phyloP scores from a whole-genome alignment of 2,797 vertebrate genomes.

The Ataeniobius toweri region DNA sequence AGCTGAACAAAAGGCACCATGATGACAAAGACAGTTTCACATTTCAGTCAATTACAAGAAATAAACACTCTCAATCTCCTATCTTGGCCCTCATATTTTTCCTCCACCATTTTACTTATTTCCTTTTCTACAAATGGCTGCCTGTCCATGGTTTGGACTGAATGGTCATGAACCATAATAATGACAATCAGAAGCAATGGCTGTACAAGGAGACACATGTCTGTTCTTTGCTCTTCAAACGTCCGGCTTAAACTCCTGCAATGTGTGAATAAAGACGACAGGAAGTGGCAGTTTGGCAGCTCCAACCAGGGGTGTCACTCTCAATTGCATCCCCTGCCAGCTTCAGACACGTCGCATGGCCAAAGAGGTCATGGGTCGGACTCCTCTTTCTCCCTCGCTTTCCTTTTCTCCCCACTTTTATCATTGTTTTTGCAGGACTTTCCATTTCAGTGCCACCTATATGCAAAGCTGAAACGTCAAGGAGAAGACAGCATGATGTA shows the following conservation, averaged over 20 bases:
- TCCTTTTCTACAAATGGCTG: constrained; percentile 27
- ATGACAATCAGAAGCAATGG: constrained; percentile 78
- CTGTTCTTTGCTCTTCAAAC: constrained; percentile 83
- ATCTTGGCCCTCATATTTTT: constrained; percentile 25
- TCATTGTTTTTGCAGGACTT: constrained; percentile 57
- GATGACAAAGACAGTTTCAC: constrained; percentile 59
- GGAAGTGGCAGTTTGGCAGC: constrained; percentile 88
- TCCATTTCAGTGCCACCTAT: constrained; percentile 70
- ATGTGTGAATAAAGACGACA: constrained; percentile 86
- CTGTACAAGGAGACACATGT: constrained; percentile 84
- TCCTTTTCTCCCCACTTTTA: constrained; percentile 47
- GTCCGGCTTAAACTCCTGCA: constrained; percentile 78
- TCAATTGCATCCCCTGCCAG: constrained; percentile 85
- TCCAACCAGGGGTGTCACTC: constrained; percentile 86
- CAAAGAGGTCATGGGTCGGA: constrained; percentile 80
- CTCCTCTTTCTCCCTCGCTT: constrained; percentile 60
- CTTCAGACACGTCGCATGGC: constrained; percentile 75
- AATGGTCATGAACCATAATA: constrained; percentile 73
- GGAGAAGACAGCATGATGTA: constrained; percentile 76
- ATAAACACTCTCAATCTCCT: constrained; percentile 32
- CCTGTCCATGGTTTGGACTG: constrained; percentile 64
- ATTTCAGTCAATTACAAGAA: constrained; percentile 57
- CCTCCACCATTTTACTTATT: constrained; percentile 37
- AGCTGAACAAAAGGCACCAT: constrained; percentile 52
- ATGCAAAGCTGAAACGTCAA: constrained; percentile 61